Evolutionary conservation across 1,140 invertebrate genomes (phyloP), one percentile per base, ranked within the genome.

Genomic region (Saccostrea glomerata): DNA sequence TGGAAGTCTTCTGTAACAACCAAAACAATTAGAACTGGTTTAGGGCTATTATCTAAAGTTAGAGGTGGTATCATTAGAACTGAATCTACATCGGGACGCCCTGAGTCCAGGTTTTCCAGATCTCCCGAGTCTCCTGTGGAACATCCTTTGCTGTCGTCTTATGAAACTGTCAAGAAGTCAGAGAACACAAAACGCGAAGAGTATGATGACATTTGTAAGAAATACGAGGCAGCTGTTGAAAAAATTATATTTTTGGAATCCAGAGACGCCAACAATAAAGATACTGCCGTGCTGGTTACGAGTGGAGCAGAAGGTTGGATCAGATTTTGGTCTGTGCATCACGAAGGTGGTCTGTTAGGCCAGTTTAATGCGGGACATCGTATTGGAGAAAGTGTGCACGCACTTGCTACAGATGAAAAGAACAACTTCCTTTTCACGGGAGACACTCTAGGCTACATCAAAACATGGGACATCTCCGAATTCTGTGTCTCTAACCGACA

Each of bases 281-380:
- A 94, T 60, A 94, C 93, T 0, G 92, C 94, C 47, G 91, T 91
- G 30, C 87, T 94, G 66, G 86, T 94, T 3, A 90, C 93, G 23
- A 91, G 90, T 60, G 94, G 94, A 13, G 92, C 94, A 5, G 93
- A 94, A 54, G 94, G 94, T 15, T 94, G 94, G 93, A 90, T 95
- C 9, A 84, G 94, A 66, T 93, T 92, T 40, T 95, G 94, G 94
- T 94, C 93, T 11, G 87, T 94, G 15, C 93, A 94, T 85, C 92
- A 90, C 83, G 87, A 92, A 83, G 93, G 92, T 0, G 92, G 92
- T 30, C 90, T 94, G 12, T 84, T 92, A 12, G 94, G 92, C 40
- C 94, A 94, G 91, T 95, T 94, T 90, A 91, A 92, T 87, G 93
- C 91, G 20, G 90, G 92, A 7, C 97, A 97, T 93, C 95, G 95